Evolutionary conservation across 2,888 invertebrate species (phyloP).

Genomic region (Eupithecia centaureata): DNA sequence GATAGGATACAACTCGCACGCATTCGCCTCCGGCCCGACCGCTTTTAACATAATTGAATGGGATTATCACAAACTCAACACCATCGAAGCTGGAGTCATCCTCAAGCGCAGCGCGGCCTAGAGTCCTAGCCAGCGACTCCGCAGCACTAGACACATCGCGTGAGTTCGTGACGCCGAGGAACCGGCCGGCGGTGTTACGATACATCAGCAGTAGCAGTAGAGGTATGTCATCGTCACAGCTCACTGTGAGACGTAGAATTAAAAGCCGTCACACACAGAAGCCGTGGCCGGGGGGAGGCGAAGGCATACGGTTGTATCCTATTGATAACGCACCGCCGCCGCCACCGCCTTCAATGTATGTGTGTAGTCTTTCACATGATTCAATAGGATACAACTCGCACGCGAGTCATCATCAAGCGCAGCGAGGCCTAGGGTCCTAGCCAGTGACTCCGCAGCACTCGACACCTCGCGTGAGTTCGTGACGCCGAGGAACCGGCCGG

Average conservation of each 20-base stretch:
- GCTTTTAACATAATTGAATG: slow-evolving; percentile 25
- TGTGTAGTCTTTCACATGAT: too few relatives aligned
- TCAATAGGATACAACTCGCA: slow-evolving; percentile 48
- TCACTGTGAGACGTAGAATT: too few relatives aligned
- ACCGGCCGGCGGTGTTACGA: slow-evolving; percentile 67
- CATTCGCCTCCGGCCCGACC: too few relatives aligned
- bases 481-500: slow-evolving; percentile 69
- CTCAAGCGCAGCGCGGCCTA: slow-evolving; percentile 54
- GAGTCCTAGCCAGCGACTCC: slow-evolving; percentile 70
- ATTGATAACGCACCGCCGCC: too few relatives aligned
- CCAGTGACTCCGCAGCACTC: slow-evolving; percentile 66
- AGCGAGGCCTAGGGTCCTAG: slow-evolving; percentile 57
- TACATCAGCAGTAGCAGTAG: slow-evolving; percentile 79
- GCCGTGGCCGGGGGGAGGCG: too few relatives aligned
- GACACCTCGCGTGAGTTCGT: slow-evolving; percentile 62
- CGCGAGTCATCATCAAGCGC: slow-evolving; percentile 67
- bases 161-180: slow-evolving; percentile 66
- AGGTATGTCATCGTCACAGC: slow-evolving; percentile 63
- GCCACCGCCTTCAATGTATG: too few relatives aligned
- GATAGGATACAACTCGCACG: too few relatives aligned
- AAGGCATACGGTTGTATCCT: too few relatives aligned
- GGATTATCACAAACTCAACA: slow-evolving; percentile 56
- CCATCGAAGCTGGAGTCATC: slow-evolving; percentile 68
- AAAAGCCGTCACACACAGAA: too few relatives aligned
- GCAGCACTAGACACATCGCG: slow-evolving; percentile 60